These are phyloP conservation scores for Conger conger DNA, from an alignment of 2,113 vertebrate species.

Conservation along the genomic window DNA sequence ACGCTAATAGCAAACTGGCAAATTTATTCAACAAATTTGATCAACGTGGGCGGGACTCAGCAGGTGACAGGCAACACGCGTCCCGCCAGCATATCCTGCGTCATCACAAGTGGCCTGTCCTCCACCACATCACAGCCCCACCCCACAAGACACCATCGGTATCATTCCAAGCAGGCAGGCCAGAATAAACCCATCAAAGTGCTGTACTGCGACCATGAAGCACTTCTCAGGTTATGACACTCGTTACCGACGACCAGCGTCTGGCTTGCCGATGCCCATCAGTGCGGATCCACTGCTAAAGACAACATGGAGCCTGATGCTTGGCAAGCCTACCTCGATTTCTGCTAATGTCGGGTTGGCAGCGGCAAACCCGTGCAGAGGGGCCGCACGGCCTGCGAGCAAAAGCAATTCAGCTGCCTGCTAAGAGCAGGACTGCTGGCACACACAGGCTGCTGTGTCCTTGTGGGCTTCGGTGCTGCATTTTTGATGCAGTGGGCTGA, in stretches of 20 bases:
- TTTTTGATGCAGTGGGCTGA: background rate
- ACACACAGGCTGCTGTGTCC: background rate
- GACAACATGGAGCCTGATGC: background rate
- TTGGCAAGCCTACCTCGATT: background rate
- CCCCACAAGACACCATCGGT: too few relatives aligned
- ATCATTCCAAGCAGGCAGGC: background rate
- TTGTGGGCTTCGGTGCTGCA: background rate
- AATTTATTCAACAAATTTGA: background rate
- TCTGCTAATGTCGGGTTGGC: background rate
- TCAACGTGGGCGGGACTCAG: background rate
- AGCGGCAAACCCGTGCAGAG: too few relatives aligned
- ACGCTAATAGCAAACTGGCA: too few relatives aligned
- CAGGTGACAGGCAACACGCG: background rate
- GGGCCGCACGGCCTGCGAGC: background rate
- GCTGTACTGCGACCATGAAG: background rate
- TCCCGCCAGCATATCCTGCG: background rate
- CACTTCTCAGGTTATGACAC: background rate
- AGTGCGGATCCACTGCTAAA: background rate
- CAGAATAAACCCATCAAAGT: background rate
- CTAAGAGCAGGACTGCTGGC: background rate
- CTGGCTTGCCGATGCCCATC: background rate
- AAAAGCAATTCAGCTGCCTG: background rate
- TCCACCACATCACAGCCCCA: too few relatives aligned
- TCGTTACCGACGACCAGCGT: background rate
- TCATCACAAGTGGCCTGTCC: background rate